These are phyloP conservation scores for Phyto melanocephala DNA, from an alignment of 2,888 invertebrate genomes.

Conservation along the genomic window DNA sequence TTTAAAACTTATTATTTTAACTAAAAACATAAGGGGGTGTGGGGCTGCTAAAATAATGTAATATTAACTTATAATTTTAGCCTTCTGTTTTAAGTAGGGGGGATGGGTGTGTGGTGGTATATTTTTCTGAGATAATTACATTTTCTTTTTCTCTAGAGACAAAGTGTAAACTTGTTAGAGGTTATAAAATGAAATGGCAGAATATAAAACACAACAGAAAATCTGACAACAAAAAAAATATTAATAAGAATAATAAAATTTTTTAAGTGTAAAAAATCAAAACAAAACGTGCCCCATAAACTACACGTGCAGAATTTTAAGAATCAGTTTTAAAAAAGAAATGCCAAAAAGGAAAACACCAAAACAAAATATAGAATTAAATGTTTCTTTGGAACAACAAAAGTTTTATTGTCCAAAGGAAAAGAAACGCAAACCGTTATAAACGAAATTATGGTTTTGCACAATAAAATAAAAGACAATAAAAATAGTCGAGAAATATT, in stretches of 20 bases:
- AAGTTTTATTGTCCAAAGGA: neutral
- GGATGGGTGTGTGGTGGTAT: neutral
- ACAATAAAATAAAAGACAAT: too few relatives aligned
- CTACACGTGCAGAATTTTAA: conserved; percentile 11
- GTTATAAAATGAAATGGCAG: conserved; percentile 6
- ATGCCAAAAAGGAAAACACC: neutral
- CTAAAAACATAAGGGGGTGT: too few relatives aligned
- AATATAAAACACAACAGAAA: neutral
- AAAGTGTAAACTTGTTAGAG: conserved; percentile 30
- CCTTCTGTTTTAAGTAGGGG: neutral
- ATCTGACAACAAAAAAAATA: neutral
- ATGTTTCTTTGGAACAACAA: neutral
- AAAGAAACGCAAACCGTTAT: neutral
- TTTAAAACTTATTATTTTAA: too few relatives aligned
- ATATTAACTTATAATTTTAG: neutral
- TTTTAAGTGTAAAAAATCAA: neutral
- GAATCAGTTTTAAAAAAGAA: neutral
- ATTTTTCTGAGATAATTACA: conserved; percentile 12
- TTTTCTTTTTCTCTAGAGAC: conserved; percentile 8
- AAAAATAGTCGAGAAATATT: too few relatives aligned
- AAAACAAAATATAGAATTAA: neutral
- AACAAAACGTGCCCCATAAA: neutral
- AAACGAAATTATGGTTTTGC: neutral
- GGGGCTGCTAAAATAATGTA: too few relatives aligned
- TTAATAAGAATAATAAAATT: neutral